Percentiles rank a stretch among this genome's conserved stretches.
Evolutionary conservation across 1,140 invertebrate genomes (phyloP).

Genomic region (Ephestia elutella): DNA sequence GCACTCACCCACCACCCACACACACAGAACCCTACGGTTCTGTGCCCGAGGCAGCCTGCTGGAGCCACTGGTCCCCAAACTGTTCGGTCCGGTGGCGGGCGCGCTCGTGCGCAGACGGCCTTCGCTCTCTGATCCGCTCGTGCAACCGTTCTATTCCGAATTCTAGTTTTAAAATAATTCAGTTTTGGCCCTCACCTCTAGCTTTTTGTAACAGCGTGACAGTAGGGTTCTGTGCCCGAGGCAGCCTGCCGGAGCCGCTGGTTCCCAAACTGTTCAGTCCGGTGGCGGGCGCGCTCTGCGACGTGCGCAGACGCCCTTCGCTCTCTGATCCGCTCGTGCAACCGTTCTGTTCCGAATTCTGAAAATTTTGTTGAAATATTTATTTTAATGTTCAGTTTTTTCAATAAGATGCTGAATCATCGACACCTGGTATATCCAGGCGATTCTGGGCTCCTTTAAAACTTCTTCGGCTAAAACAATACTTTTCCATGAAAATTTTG

Average conservation of each 20-base stretch:
- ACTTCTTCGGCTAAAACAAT: too few relatives aligned
- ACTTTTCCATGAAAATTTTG: too few relatives aligned
- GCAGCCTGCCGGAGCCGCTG: constrained; percentile 67
- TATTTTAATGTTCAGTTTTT: too few relatives aligned
- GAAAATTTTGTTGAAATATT: constrained; percentile 14
- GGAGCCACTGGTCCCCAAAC: constrained; percentile 51
- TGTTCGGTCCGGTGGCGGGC: constrained; percentile 77
- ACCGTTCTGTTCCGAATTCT: constrained; percentile 64
- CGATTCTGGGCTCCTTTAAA: too few relatives aligned
- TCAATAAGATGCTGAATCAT: too few relatives aligned
- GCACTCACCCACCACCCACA: too few relatives aligned
- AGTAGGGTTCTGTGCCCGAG: constrained; percentile 89
- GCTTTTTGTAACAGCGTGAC: constrained; percentile 92
- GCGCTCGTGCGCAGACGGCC: constrained; percentile 78
- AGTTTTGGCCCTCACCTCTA: constrained; percentile 78
- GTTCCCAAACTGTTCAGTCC: constrained; percentile 75
- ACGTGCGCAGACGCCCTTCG: constrained; percentile 77
- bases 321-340: constrained; percentile 56
- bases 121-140: constrained; percentile 58
- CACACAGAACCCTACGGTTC: too few relatives aligned
- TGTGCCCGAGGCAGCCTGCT: constrained; percentile 82
- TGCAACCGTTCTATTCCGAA: constrained; percentile 62
- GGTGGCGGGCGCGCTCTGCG: constrained; percentile 78
- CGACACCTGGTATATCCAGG: too few relatives aligned
- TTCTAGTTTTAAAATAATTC: too few relatives aligned